These are phyloP conservation scores for Lamellibrachia satsuma DNA, from an alignment of 2,888 invertebrate genomes.

Conservation along the genomic window DNA sequence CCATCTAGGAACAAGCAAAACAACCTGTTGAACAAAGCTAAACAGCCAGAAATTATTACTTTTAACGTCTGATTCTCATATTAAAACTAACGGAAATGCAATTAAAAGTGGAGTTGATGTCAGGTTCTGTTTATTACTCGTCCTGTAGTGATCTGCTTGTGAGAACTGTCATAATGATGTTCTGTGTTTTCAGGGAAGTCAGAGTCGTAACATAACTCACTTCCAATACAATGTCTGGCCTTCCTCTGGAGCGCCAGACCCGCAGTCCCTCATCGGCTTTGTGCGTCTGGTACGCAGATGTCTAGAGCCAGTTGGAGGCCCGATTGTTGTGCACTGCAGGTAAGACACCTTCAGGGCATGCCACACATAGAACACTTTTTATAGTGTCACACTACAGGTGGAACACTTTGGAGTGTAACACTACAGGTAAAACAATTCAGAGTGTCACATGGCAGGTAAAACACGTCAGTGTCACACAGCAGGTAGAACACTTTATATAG, in stretches of 20 bases:
- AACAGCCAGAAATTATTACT: no score
- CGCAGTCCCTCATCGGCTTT: slow-evolving; percentile 60
- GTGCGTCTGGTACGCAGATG: slow-evolving; percentile 36
- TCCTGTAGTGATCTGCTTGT: neutral
- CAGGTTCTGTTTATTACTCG: no score
- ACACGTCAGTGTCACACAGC: neutral
- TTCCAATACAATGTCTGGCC: slow-evolving; percentile 96
- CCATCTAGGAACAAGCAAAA: no score
- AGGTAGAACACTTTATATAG: neutral
- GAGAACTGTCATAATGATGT: no score
- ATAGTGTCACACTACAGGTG: neutral
- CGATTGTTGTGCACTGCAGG: slow-evolving; percentile 96
- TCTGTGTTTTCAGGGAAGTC: neutral
- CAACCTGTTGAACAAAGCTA: no score
- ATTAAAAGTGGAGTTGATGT: no score
- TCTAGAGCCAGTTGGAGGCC: slow-evolving; percentile 63
- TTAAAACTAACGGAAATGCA: no score
- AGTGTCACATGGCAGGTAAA: neutral
- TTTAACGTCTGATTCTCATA: no score
- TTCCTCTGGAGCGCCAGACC: slow-evolving; percentile 93
- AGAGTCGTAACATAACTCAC: slow-evolving; percentile 68
- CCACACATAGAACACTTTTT: neutral
- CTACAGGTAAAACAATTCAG: no score
- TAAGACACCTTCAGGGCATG: slow-evolving; percentile 48
- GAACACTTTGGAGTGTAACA: neutral